Evolutionary conservation across 2,113 vertebrate genomes (phyloP).

Genomic region (Junco hyemalis): DNA sequence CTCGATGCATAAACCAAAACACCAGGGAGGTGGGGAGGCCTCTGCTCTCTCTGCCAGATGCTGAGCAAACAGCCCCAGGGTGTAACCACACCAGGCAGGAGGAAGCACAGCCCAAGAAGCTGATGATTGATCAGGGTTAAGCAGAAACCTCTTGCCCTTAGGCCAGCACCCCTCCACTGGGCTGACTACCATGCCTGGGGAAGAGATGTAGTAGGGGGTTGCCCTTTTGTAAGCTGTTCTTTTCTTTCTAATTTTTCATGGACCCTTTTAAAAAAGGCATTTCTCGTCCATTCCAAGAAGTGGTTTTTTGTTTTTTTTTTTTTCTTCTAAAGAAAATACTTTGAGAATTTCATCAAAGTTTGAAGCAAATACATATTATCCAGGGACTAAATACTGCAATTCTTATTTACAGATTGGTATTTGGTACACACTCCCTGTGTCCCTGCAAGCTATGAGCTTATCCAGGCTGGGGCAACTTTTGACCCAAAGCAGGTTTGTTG

Average conservation of each 20-base stretch:
- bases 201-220: neutral
- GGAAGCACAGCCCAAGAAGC: neutral
- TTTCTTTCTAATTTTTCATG: neutral
- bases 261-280: neutral
- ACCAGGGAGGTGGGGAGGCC: neutral
- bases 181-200: neutral
- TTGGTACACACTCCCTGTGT: rapidly evolving
- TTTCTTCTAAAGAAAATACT: neutral
- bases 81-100: neutral
- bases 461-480: neutral
- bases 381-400: neutral
- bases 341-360: neutral
- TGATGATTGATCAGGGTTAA: neutral
- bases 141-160: neutral
- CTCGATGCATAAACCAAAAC: neutral
- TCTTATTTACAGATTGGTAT: neutral
- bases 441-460: neutral
- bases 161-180: neutral
- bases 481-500: neutral
- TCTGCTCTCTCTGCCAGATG: neutral
- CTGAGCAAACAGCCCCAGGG: neutral
- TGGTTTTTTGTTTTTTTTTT: neutral
- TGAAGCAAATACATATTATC: neutral
- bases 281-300: neutral
- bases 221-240: neutral